phyloP scores from a whole-genome alignment of 2,113 vertebrate genomes.

The Oxyura jamaicensis region DNA sequence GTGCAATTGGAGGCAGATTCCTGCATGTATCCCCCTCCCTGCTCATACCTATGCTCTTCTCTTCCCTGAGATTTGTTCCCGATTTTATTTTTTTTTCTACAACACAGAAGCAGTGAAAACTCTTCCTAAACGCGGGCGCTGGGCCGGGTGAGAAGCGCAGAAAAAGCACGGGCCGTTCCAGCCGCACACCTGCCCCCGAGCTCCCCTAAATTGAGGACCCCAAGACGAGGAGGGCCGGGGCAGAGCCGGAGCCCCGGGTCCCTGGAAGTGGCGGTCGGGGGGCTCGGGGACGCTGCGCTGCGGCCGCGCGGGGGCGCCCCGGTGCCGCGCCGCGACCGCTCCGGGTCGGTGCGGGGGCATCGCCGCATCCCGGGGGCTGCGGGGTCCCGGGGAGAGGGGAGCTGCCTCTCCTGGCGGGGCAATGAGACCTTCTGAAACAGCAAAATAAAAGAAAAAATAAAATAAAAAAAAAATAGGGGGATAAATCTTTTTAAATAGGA shows the following conservation, averaged over 20 bases:
- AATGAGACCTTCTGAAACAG: too few relatives aligned
- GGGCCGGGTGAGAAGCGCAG: background rate
- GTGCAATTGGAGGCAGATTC: background rate
- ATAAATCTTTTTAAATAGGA: background rate
- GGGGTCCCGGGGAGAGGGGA: too few relatives aligned
- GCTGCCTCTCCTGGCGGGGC: too few relatives aligned
- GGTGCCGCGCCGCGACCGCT: background rate
- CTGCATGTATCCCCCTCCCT: background rate
- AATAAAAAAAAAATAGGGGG: rapidly evolving
- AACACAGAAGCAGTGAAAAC: background rate
- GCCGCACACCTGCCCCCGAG: too few relatives aligned
- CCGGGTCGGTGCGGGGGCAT: too few relatives aligned
- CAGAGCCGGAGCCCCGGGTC: background rate
- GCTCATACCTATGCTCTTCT: background rate
- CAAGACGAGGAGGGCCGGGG: background rate
- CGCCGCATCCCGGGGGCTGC: too few relatives aligned
- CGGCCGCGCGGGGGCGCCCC: background rate
- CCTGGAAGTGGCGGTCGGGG: too few relatives aligned
- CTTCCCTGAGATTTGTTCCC: background rate
- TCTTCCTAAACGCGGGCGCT: background rate
- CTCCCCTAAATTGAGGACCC: too few relatives aligned
- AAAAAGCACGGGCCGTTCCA: background rate
- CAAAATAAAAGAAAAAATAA: too few relatives aligned
- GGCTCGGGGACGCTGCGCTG: too few relatives aligned
- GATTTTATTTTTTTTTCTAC: background rate